Evolutionary conservation across 2,113 vertebrate species (phyloP).

Genomic region (Platycercus adscitus): DNA sequence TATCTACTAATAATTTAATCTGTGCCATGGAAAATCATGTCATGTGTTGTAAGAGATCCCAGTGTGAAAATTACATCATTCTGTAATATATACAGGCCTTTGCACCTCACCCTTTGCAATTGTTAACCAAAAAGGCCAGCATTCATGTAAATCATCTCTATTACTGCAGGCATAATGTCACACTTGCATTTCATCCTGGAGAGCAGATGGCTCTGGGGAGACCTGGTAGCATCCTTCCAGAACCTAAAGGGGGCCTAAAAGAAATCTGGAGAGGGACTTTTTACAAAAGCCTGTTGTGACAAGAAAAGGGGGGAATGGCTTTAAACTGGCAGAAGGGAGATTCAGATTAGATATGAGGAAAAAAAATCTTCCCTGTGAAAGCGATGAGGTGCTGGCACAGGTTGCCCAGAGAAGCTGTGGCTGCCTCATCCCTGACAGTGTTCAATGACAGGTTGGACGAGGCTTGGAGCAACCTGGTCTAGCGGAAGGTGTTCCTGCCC

Average conservation of each 20-base stretch:
- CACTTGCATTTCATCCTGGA: neutral
- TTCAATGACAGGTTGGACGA: neutral
- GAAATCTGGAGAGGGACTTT: neutral
- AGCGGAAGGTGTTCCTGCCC: neutral
- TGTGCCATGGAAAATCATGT: neutral
- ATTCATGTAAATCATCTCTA: neutral
- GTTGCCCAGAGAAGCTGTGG: neutral
- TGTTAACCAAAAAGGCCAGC: neutral
- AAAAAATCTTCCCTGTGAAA: neutral
- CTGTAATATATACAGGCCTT: neutral
- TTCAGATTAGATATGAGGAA: neutral
- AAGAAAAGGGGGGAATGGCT: neutral
- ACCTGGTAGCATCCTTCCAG: neutral
- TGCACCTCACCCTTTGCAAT: neutral
- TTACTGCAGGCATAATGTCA: neutral
- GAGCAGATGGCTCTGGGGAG: neutral
- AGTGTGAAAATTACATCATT: neutral
- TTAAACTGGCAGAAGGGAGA: neutral
- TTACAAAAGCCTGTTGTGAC: neutral
- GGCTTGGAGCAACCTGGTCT: neutral
- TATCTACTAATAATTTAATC: constrained; percentile 6
- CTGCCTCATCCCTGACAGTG: neutral
- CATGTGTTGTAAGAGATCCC: neutral
- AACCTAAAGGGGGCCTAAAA: neutral
- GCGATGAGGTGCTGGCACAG: neutral